Evolutionary conservation across 2,113 vertebrate species (phyloP), one percentile per base, ranked within the genome.

Genomic region (Tachysurus fulvidraco): DNA sequence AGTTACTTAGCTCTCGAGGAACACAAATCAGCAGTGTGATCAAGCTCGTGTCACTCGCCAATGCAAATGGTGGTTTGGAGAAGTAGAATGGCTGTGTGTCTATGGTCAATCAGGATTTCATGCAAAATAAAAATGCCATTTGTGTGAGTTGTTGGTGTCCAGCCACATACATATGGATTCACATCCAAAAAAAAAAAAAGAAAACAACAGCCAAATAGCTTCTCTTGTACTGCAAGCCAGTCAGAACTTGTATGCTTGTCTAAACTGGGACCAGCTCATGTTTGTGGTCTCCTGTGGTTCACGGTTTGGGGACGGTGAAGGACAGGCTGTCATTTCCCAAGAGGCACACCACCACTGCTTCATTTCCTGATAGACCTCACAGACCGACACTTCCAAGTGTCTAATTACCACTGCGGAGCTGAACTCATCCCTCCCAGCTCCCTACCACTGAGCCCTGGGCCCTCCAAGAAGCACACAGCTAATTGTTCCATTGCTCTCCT

Each of bases 181-280:
- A 86, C 88, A 85, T 90, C n/a, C n/a, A 95, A 96, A 95, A 57
- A 54, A 77, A 28, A 55, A 14, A 13, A 69, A 14, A 71, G 3
- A 50, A 17, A 76, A 5, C 95, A 95, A 95, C 95, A 95, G 93
- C 95, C 92, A 96, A 96, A 96, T 97, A 95, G 95, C 95, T 96
- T 92, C 93, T 95, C 95, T 94, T 96, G 96, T 95, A 94, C 94
- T 95, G 95, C 90, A 95, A 96, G 96, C 97, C 95, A 96, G 98
- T 96, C 93, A 93, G 93, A 97, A 98, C 98, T 97, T 98, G 98
- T 91, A 96, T 83, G 91, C 94, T 95, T 96, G 96, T 96, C 95
- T 94, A 96, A 96, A 92, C 96, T 96, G 96, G 95, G 95, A 96
- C 94, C 95, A 96, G 95, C 96, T 96, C 94, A 93, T 96, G 97